Percentiles rank a stretch among this genome's conserved stretches.
Conservation (phyloP, 2,113 vertebrate species). For the Neodontobutis hainanensis region DNA sequence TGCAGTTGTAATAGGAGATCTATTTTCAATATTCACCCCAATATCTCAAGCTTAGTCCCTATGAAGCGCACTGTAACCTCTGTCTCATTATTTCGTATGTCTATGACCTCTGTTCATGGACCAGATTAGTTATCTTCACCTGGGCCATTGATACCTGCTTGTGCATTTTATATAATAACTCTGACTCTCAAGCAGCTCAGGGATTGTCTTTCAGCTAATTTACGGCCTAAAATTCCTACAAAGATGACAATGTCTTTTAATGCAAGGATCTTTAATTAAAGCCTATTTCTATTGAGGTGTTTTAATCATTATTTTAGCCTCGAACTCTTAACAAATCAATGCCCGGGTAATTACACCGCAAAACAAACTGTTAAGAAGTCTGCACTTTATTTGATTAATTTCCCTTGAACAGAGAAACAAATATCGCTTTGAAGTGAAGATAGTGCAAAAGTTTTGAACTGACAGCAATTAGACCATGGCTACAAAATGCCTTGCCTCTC, state of each 20-base stretch:
- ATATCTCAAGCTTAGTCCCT: slow-evolving; percentile 66
- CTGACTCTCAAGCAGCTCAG: slow-evolving; percentile 32
- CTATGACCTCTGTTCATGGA: slow-evolving; percentile 61
- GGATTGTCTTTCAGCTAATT: slow-evolving; percentile 14
- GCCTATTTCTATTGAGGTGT: slow-evolving; percentile 10
- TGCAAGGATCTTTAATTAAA: slow-evolving; percentile 30
- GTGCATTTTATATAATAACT: slow-evolving; percentile 29
- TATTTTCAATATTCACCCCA: slow-evolving; percentile 64
- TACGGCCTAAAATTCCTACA: not conserved
- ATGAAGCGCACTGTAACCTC: slow-evolving; percentile 54
- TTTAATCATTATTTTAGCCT: slow-evolving; percentile 24
- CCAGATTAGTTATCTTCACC: slow-evolving; percentile 57
- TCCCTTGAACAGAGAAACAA: too few species aligned
- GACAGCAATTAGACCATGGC: too few species aligned
- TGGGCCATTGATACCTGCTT: slow-evolving; percentile 39
- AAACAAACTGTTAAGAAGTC: too few species aligned
- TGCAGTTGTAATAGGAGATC: slow-evolving; percentile 58
- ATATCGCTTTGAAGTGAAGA: too few species aligned
- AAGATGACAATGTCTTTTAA: not conserved
- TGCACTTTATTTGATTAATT: not conserved
- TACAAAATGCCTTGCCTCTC: too few species aligned
- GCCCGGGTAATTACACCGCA: too few species aligned
- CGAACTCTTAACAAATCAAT: too few species aligned
- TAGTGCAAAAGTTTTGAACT: too few species aligned
- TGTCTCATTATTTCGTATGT: slow-evolving; percentile 47